phyloP scores from a whole-genome alignment of 2,113 vertebrate species.

The Osmerus eperlanus region DNA sequence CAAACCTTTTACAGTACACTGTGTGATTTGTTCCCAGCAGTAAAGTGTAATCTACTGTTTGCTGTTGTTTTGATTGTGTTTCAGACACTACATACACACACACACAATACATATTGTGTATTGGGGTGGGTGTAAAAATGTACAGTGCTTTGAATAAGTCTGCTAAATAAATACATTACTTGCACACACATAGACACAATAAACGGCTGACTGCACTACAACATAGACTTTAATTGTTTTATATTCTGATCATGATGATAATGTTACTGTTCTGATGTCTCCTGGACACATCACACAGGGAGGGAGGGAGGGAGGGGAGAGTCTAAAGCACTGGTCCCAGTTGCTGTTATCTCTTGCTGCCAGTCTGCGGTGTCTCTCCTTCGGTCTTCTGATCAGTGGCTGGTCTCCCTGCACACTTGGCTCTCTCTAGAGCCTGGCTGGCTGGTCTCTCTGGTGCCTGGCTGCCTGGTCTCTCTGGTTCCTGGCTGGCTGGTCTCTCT shows the following conservation, averaged over 20 bases:
- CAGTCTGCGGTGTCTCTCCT: not conserved
- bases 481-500: conserved; percentile 3
- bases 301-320: no score
- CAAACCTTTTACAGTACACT: not conserved
- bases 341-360: not conserved
- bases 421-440: not conserved
- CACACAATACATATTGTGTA: not conserved
- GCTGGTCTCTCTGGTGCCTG: not conserved
- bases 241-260: no score
- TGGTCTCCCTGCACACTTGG: not conserved
- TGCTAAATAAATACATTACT: no score
- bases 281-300: no score
- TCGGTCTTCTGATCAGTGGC: not conserved
- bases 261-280: no score
- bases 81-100: not conserved
- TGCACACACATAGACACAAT: no score
- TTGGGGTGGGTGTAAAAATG: not conserved
- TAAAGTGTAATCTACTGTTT: not conserved
- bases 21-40: no score
- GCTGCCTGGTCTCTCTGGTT: not conserved
- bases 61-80: not conserved
- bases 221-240: no score
- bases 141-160: no score
- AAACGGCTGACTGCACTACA: no score
- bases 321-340: no score